These are phyloP conservation scores for Phaethornis superciliosus DNA, from an alignment of 2,113 vertebrate species.

Conservation along the genomic window DNA sequence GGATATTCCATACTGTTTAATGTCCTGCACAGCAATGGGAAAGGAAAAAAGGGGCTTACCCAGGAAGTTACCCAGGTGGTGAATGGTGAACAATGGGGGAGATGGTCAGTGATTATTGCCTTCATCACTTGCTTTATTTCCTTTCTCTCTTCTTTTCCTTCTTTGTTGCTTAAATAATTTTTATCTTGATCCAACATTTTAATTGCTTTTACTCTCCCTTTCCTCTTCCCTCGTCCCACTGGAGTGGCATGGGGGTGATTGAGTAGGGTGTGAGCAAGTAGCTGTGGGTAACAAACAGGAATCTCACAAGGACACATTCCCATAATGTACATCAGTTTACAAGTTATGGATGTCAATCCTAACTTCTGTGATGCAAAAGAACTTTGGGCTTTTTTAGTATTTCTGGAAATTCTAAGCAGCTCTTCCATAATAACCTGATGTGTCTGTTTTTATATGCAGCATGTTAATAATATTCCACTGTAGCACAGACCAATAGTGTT, in stretches of 20 bases:
- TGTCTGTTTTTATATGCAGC: background rate
- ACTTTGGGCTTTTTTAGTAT: background rate
- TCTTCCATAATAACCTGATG: background rate
- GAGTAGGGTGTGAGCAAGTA: background rate
- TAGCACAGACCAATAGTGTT: background rate
- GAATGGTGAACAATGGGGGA: background rate
- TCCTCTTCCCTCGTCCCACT: background rate
- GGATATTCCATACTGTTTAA: background rate
- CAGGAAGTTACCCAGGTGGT: background rate
- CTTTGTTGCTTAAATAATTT: background rate
- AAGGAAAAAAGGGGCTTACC: background rate
- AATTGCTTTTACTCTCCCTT: background rate
- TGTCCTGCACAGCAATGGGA: background rate
- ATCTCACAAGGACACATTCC: background rate
- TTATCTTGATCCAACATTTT: background rate
- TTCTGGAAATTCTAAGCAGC: background rate
- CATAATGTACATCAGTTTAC: background rate
- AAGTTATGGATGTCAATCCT: background rate
- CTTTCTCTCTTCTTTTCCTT: background rate
- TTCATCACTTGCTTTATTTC: background rate
- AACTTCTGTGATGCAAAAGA: background rate
- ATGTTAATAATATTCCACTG: background rate
- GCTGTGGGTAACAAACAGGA: background rate
- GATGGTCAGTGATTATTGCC: background rate
- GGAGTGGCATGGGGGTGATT: rapidly evolving